These are phyloP conservation scores for Scalopus aquaticus DNA, from an alignment of 2,113 vertebrate genomes.

Conservation along the genomic window DNA sequence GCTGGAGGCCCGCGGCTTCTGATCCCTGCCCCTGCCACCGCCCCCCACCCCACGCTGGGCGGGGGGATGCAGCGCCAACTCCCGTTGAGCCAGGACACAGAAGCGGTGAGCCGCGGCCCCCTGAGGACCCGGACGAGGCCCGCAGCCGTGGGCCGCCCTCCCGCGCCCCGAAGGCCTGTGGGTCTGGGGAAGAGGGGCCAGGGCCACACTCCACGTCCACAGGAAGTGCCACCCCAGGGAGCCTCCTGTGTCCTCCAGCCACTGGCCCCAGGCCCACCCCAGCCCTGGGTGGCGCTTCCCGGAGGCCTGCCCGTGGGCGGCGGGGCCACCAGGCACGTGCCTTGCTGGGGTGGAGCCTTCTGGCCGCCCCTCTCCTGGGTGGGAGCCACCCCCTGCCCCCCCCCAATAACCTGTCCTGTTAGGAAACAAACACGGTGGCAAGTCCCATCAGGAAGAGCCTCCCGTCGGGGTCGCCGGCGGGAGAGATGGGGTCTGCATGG, in stretches of 20 bases:
- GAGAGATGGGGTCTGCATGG: background rate
- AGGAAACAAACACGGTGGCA: slow-evolving; percentile 9
- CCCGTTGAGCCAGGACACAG: slow-evolving; percentile 44
- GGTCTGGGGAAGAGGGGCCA: slow-evolving; percentile 54
- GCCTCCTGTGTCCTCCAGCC: background rate
- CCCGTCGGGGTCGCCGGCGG: background rate
- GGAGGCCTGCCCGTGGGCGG: background rate
- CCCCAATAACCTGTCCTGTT: background rate
- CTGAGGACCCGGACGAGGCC: background rate
- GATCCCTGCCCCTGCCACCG: slow-evolving; percentile 41
- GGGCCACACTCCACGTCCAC: background rate
- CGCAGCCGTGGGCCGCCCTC: background rate
- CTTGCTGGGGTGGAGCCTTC: slow-evolving; percentile 38
- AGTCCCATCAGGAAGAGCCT: slow-evolving; percentile 6
- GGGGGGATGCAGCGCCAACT: background rate
- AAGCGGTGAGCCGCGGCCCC: background rate
- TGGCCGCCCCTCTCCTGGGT: slow-evolving; percentile 2
- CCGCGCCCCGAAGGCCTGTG: background rate
- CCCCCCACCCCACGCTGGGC: background rate
- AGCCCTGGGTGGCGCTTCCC: background rate
- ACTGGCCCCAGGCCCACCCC: background rate
- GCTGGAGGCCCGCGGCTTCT: slow-evolving; percentile 84
- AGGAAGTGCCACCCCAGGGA: background rate
- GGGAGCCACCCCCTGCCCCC: background rate
- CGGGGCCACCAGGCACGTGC: background rate